These are phyloP conservation scores for Hipparchia sbordonii DNA, from an alignment of 2,888 invertebrate species.

Conservation along the genomic window DNA sequence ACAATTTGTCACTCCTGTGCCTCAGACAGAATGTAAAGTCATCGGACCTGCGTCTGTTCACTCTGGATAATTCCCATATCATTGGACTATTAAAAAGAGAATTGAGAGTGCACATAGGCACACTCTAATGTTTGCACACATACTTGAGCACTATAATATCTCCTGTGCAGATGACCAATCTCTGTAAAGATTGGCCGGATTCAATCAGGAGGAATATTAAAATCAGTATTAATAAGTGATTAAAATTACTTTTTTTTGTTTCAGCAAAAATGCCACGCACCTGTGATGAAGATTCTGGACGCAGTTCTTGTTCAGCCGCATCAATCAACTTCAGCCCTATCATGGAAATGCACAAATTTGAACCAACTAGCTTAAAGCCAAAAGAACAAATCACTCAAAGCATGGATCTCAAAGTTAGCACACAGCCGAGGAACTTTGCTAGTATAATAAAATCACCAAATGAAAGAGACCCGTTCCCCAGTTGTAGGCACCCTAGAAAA, in stretches of 20 bases:
- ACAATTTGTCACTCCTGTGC: too few species aligned
- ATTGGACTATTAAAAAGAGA: too few species aligned
- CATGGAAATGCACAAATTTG: slow-evolving; percentile 56
- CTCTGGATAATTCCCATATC: too few species aligned
- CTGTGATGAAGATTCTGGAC: slow-evolving; percentile 77
- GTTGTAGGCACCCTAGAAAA: slow-evolving; percentile 59
- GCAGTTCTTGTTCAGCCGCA: slow-evolving; percentile 76
- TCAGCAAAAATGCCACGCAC: slow-evolving; percentile 65
- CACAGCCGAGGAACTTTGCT: slow-evolving; percentile 65
- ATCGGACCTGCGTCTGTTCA: too few species aligned
- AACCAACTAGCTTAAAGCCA: slow-evolving; percentile 39
- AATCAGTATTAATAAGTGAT: background rate
- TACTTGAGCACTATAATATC: too few species aligned
- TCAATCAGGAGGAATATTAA: too few species aligned
- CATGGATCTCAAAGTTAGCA: slow-evolving; percentile 79
- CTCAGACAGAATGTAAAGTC: too few species aligned
- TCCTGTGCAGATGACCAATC: too few species aligned
- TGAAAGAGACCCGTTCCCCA: slow-evolving; percentile 76
- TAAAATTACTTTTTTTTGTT: slow-evolving; percentile 42
- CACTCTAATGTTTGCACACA: too few species aligned
- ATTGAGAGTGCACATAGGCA: too few species aligned
- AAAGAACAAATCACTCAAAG: slow-evolving; percentile 61
- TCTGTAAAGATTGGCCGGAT: too few species aligned
- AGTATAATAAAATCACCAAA: slow-evolving; percentile 74
- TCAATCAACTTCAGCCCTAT: slow-evolving; percentile 68